Evolutionary conservation across 2,888 invertebrate genomes (phyloP), one percentile per base, ranked within the genome.

Genomic region (Furcula furcula): DNA sequence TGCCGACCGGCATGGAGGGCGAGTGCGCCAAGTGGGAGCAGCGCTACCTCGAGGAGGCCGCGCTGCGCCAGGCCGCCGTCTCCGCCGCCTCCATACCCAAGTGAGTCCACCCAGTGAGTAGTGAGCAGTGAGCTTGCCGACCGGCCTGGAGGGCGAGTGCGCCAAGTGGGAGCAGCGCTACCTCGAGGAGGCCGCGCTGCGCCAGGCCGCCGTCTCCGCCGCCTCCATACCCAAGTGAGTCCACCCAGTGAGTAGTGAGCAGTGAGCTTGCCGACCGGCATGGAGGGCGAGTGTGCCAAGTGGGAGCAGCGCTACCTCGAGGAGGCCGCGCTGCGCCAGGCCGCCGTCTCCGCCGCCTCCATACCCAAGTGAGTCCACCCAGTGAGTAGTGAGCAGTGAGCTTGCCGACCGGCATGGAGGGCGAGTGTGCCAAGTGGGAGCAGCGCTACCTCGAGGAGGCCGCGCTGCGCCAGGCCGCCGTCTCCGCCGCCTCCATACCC

Each of bases 151-250:
- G 79, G 94, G 94, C 0, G 95, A 95, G 68, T 94, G 94, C 58
- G 92, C 94, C 53, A 94, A 95, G 86, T 95, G 95, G 95, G 96
- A 96, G 78, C 95, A 95, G 78, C 90, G 94, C 29, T 95, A 94
- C 78, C 85, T 95, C 31, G 95, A 95, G 76, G 95, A 96, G 75
- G 94, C 93, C 46, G 94, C 95, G 23, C 78, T 94, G 44, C 76
- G 95, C 13, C 95, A 95, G 77, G 94, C 95, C 32, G 94, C 94
- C 19, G 94, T 95, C 26, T 95, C 95, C 71, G 94, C 95, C 36
- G 95, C 94, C 29, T 93, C 93, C 59, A 92, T 92, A 63, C 93
- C 93, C 55, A 93, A 93, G 93, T 93, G 71, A 76, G 83, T 35
- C 11, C 15, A 6, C 9, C 18, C 23, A 7, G 26, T 7, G n/a